Percentiles rank a stretch among this genome's conserved stretches.
Evolutionary conservation across 2,113 vertebrate genomes (phyloP).

Genomic region (Daphoenositta chrysoptera): DNA sequence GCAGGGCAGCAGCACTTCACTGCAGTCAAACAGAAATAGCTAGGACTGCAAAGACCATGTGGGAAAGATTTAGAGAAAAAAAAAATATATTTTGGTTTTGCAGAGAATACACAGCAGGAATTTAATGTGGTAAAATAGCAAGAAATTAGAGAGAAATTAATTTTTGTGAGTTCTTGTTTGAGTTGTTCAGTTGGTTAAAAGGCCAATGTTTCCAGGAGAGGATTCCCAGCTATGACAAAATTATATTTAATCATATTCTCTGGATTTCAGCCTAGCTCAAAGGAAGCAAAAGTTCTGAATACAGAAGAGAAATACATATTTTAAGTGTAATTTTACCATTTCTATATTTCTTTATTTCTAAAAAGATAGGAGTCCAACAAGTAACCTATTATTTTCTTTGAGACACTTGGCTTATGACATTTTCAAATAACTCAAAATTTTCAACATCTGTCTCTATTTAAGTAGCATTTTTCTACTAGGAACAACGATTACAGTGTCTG

Average conservation of each 20-base stretch:
- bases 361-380: neutral
- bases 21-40: neutral
- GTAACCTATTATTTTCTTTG: constrained; percentile 10
- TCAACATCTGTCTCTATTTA: constrained; percentile 54
- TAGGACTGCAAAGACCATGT: neutral
- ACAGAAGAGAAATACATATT: neutral
- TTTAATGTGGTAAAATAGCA: neutral
- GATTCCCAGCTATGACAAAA: neutral
- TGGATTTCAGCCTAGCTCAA: neutral
- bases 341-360: neutral
- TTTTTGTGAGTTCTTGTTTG: neutral
- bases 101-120: neutral
- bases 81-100: neutral
- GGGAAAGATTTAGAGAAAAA: neutral
- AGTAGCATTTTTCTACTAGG: neutral
- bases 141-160: neutral
- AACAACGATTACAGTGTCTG: constrained; percentile 30
- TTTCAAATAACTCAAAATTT: constrained; percentile 1
- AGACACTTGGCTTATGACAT: neutral
- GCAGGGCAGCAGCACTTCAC: neutral
- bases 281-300: neutral
- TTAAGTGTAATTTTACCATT: neutral
- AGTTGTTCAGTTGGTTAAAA: neutral
- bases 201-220: neutral
- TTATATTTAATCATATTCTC: neutral